phyloP scores from a whole-genome alignment of 2,113 vertebrate genomes.

The Grammatotria lemairii region DNA sequence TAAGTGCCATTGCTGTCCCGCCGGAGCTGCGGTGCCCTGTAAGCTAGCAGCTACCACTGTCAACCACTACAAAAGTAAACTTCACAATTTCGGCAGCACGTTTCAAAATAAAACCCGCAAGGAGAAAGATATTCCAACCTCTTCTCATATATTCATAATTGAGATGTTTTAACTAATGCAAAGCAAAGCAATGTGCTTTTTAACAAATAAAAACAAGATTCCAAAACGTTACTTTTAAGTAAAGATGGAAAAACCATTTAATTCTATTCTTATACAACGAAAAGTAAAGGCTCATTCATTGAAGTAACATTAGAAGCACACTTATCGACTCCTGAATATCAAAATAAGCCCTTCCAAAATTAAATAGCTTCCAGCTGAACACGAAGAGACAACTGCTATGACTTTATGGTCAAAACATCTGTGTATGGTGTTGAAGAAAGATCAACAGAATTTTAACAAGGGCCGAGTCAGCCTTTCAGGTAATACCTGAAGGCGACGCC shows the following conservation, averaged over 20 bases:
- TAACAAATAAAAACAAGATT: not conserved
- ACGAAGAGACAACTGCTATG: not conserved
- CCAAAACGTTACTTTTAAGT: not conserved
- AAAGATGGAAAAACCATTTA: not conserved
- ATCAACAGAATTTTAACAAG: not conserved
- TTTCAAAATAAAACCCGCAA: slow-evolving; percentile 19
- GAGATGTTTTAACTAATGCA: not conserved
- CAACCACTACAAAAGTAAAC: not conserved
- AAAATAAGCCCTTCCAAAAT: not conserved
- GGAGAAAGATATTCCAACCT: not conserved
- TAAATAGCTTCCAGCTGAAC: not conserved
- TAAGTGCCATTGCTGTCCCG: slow-evolving; percentile 43
- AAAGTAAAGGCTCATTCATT: not conserved
- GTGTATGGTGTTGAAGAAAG: not conserved
- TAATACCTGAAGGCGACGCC: not conserved
- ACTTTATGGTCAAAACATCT: not conserved
- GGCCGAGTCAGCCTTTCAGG: not conserved
- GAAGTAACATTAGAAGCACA: not conserved
- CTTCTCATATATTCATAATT: not conserved
- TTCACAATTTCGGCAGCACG: not conserved
- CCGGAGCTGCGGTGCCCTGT: not conserved
- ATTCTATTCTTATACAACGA: not conserved
- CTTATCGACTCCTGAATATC: not conserved
- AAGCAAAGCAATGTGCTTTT: not conserved
- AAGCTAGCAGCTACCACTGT: not conserved